Conservation (phyloP, 2,797 vertebrate species). For the Gadopsis bispinosus region DNA sequence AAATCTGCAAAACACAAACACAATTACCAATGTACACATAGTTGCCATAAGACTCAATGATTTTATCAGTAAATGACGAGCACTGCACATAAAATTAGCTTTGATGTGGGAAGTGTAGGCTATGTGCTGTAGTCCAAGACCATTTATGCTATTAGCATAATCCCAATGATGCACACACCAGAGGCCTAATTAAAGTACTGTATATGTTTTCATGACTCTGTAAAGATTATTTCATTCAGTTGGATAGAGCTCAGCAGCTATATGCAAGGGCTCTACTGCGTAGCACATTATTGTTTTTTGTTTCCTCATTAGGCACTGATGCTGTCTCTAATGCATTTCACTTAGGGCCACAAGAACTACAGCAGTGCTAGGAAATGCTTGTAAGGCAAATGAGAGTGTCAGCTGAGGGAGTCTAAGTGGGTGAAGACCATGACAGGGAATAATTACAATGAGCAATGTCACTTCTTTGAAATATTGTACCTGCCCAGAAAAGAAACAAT, state of each 20-base stretch:
- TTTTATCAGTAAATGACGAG: not conserved
- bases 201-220: constrained; percentile 29
- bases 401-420: constrained; percentile 23
- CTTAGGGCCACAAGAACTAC: constrained; percentile 45
- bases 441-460: constrained; percentile 22
- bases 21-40: constrained; percentile 11
- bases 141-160: not conserved
- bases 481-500: not conserved
- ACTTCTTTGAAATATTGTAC: constrained; percentile 10
- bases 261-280: constrained; percentile 15
- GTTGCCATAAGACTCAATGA: not conserved
- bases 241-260: not conserved
- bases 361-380: constrained; percentile 31
- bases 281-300: constrained; percentile 26
- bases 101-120: not conserved
- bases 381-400: constrained; percentile 35
- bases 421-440: not conserved
- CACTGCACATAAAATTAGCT: not conserved
- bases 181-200: not conserved
- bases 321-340: constrained; percentile 65
- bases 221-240: constrained; percentile 7
- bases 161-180: not conserved
- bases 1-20: constrained; percentile 87
- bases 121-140: not conserved
- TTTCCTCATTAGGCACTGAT: constrained; percentile 48